Evolutionary conservation across 2,797 vertebrate genomes (phyloP), one percentile per base, ranked within the genome.

Genomic region (Cetoscarus ocellatus): DNA sequence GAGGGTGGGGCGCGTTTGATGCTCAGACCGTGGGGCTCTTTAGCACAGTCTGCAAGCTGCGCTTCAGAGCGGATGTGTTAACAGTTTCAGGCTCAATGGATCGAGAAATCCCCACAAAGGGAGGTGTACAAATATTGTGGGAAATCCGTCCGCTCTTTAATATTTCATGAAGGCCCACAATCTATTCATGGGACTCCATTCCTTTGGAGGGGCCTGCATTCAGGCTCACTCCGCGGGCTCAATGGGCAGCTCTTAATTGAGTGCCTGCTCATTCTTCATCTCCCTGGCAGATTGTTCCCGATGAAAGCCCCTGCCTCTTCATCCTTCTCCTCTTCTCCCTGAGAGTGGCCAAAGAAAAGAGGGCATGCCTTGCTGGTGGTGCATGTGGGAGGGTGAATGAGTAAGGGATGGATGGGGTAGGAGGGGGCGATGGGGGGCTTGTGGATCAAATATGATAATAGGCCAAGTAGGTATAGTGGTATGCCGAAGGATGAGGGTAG

Each of bases 101-200:
- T 95, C 94, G 96, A 96, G 94, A 96, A 97, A 96, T 95, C 94
- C 93, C 87, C 89, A 95, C 95, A 96, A 96, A 96, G 93, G 93
- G 90, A 94, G 95, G 96, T 96, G 96, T 95, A 95, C 96, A 97
- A 97, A 97, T 96, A 97, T 97, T 97, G 96, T 96, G 96, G 96
- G 96, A 96, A 96, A 96, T 96, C 95, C 91, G 91, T 92, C 89
- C 91, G 90, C 93, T 96, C 95, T 96, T 96, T 94, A 91, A 94
- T 93, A 95, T 96, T 95, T 95, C 94, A 91, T 92, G 94, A 96
- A 95, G 95, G 94, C 94, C 92, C 92, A 92, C 77, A 81, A 94
- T 93, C 95, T 95, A 96, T 96, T 97, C 95, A 97, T 91, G 82
- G 43, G 90, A 94, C 94, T 96, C 94, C 96, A 96, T 97, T 96